These are phyloP conservation scores for Shinisaurus crocodilurus DNA, from an alignment of 2,113 vertebrate genomes.

Conservation along the genomic window DNA sequence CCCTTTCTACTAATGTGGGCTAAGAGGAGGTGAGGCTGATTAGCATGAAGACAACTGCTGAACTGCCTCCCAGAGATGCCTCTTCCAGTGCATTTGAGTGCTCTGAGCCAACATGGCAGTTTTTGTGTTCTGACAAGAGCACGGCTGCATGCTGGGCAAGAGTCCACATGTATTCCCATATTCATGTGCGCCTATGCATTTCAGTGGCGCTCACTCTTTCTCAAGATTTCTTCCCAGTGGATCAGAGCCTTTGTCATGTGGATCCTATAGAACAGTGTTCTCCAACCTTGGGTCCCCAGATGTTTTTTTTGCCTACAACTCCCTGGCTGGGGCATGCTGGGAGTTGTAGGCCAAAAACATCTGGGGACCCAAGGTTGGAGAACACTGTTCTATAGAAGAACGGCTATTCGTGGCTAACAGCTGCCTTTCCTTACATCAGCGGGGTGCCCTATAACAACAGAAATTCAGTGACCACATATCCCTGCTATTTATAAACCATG, in stretches of 20 bases:
- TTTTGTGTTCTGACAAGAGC: no score
- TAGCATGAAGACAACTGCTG: conserved; percentile 83
- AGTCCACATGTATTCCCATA: background rate
- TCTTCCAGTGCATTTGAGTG: conserved; percentile 78
- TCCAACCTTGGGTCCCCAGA: no score
- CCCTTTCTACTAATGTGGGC: conserved; percentile 81
- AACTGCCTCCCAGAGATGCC: no score
- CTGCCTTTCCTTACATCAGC: background rate
- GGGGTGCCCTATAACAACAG: background rate
- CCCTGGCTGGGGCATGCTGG: no score
- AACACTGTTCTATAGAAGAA: no score
- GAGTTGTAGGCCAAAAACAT: no score
- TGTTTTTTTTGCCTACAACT: no score
- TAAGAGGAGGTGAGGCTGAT: conserved; percentile 82
- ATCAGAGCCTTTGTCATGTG: background rate
- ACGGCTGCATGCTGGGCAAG: background rate
- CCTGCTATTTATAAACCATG: background rate
- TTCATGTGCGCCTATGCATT: background rate
- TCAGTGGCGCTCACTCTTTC: no score
- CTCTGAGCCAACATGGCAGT: conserved; percentile 63
- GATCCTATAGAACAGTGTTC: no score
- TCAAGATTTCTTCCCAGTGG: background rate
- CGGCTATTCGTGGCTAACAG: background rate
- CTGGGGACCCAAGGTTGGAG: no score
- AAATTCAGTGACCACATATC: no score